phyloP scores from a whole-genome alignment of 2,113 vertebrate genomes.

The Todiramphus chloris region DNA sequence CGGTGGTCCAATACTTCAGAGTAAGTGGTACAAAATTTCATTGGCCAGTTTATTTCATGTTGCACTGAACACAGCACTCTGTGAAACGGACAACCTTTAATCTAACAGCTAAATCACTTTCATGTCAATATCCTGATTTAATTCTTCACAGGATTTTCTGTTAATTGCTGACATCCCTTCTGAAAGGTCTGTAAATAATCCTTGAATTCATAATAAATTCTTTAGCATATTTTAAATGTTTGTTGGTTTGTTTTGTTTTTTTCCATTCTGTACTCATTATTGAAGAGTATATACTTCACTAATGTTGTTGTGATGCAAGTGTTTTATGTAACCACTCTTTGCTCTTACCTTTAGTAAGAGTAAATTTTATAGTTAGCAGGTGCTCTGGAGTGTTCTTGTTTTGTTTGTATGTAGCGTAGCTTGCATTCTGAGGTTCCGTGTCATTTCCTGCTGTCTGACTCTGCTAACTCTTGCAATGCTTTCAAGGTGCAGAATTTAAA shows the following conservation, averaged over 20 bases:
- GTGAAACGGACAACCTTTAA: not conserved
- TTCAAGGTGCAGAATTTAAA: not conserved
- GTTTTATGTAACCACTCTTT: not conserved
- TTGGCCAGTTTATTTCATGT: not conserved
- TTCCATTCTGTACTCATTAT: not conserved
- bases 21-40: not conserved
- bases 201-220: not conserved
- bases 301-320: not conserved
- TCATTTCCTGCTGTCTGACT: not conserved
- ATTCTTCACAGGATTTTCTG: not conserved
- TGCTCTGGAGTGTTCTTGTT: not conserved
- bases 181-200: not conserved
- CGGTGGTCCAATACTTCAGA: not conserved
- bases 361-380: not conserved
- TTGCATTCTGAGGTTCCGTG: not conserved
- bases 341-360: not conserved
- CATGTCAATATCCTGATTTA: not conserved
- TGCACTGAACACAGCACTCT: not conserved
- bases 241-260: not conserved
- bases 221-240: not conserved
- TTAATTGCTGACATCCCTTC: not conserved
- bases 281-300: not conserved
- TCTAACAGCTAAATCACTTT: conserved; percentile 11
- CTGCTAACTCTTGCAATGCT: not conserved
- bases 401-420: not conserved